Conservation (phyloP, 2,113 vertebrate species). For the Pterocles burchelli region DNA sequence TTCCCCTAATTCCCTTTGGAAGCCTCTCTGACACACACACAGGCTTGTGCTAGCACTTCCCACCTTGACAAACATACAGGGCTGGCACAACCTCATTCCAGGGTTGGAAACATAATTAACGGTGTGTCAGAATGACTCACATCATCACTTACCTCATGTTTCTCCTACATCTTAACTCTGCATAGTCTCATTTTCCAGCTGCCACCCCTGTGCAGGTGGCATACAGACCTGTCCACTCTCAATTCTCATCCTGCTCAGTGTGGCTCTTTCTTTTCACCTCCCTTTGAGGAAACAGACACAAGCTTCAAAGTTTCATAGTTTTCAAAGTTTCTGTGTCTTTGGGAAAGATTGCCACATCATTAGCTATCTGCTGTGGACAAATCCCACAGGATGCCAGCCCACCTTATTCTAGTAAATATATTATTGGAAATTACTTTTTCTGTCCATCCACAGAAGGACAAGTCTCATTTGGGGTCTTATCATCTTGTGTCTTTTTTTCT, state of each 20-base stretch:
- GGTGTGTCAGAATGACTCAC: slow-evolving; percentile 13
- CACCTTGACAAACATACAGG: not conserved
- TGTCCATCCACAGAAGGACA: not conserved
- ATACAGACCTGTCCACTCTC: not conserved
- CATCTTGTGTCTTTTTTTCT: not conserved
- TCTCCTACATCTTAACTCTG: not conserved
- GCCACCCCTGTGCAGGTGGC: not conserved
- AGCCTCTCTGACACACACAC: not conserved
- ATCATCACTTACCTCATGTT: not conserved
- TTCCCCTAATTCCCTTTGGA: not conserved
- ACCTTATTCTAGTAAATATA: not conserved
- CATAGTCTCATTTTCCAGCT: not conserved
- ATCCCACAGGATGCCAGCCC: no score
- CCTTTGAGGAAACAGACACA: not conserved
- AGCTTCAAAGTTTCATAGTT: not conserved
- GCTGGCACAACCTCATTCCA: not conserved
- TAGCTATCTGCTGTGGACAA: not conserved
- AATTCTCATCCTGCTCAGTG: not conserved
- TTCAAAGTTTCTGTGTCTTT: not conserved
- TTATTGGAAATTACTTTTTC: not conserved
- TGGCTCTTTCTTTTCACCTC: not conserved
- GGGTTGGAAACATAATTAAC: slow-evolving; percentile 7
- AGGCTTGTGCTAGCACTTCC: not conserved
- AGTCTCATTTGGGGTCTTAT: not conserved
- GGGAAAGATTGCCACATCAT: not conserved